Percentiles rank a stretch among this genome's conserved stretches.
Conservation (phyloP, 1,140 invertebrate genomes). For the Lordiphosa mommai region DNA sequence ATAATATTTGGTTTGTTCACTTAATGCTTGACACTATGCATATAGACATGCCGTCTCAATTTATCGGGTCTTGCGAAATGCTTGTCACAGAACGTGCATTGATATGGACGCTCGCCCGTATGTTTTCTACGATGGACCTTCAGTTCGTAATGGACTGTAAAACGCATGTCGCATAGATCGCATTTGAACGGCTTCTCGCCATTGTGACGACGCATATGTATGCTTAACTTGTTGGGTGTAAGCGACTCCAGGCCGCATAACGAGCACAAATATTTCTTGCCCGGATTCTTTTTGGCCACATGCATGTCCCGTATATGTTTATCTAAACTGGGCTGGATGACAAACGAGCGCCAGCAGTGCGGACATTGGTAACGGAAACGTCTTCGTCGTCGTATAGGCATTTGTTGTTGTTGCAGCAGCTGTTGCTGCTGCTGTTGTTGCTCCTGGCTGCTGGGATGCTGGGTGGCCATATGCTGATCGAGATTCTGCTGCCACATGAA, state of each 20-base stretch:
- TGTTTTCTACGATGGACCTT: constrained; percentile 82
- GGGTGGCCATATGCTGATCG: constrained; percentile 33
- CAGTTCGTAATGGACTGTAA: constrained; percentile 67
- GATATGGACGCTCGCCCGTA: constrained; percentile 82
- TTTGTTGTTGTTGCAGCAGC: neutral
- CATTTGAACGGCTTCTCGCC: constrained; percentile 77
- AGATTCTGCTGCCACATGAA: constrained; percentile 64
- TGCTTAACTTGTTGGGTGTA: constrained; percentile 82
- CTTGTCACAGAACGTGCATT: constrained; percentile 82
- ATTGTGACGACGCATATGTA: constrained; percentile 82
- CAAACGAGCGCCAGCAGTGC: constrained; percentile 62
- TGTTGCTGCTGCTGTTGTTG: constrained; percentile 2
- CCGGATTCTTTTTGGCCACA: constrained; percentile 54
- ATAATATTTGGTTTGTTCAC: no score
- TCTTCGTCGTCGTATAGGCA: constrained; percentile 32
- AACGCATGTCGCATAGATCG: constrained; percentile 74
- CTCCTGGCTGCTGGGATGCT: constrained; percentile 25
- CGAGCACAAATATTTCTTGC: constrained; percentile 80
- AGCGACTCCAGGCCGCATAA: constrained; percentile 82
- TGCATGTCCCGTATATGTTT: constrained; percentile 65
- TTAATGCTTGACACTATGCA: constrained; percentile 79
- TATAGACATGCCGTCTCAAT: constrained; percentile 83
- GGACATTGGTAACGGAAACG: constrained; percentile 60
- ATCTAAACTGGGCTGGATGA: constrained; percentile 54
- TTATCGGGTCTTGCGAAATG: constrained; percentile 81